phyloP scores from a whole-genome alignment of 2,888 invertebrate genomes.

The Arge pagana region DNA sequence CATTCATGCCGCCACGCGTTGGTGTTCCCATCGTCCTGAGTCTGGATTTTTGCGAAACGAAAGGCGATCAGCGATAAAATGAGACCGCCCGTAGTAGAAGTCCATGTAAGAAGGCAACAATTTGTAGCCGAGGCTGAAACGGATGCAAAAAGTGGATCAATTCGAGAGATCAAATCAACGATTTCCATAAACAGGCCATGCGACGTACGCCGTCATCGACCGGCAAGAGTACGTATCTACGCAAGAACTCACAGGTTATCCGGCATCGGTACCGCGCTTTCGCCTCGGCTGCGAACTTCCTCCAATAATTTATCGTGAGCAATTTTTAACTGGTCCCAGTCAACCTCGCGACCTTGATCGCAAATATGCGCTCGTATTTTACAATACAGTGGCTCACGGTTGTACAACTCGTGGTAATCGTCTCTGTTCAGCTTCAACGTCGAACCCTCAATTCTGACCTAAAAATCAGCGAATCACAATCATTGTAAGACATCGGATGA shows the following conservation, averaged over 20 bases:
- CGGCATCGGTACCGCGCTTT: slow-evolving; percentile 56
- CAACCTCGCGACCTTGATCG: slow-evolving; percentile 54
- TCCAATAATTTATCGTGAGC: slow-evolving; percentile 56
- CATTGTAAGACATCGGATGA: background rate
- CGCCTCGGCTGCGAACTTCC: slow-evolving; percentile 44
- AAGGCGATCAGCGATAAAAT: slow-evolving; percentile 59
- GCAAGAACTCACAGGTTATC: slow-evolving; percentile 57
- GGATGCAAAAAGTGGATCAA: background rate
- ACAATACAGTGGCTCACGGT: slow-evolving; percentile 57
- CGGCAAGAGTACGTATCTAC: background rate
- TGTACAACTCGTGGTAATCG: slow-evolving; percentile 53
- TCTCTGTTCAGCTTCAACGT: slow-evolving; percentile 48
- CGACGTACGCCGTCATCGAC: background rate
- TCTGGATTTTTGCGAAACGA: slow-evolving; percentile 47
- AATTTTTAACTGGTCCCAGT: slow-evolving; percentile 58
- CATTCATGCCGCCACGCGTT: slow-evolving; percentile 52
- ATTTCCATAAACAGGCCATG: background rate
- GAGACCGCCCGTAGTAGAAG: slow-evolving; percentile 57
- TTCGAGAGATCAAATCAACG: background rate
- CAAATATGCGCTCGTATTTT: slow-evolving; percentile 60
- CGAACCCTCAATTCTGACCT: slow-evolving; percentile 60
- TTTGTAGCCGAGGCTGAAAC: slow-evolving; percentile 59
- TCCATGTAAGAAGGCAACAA: slow-evolving; percentile 58
- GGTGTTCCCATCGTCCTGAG: slow-evolving; percentile 47
- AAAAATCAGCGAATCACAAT: slow-evolving; percentile 9